Evolutionary conservation across 2,797 vertebrate species (phyloP).

Genomic region (Parambassis ranga): DNA sequence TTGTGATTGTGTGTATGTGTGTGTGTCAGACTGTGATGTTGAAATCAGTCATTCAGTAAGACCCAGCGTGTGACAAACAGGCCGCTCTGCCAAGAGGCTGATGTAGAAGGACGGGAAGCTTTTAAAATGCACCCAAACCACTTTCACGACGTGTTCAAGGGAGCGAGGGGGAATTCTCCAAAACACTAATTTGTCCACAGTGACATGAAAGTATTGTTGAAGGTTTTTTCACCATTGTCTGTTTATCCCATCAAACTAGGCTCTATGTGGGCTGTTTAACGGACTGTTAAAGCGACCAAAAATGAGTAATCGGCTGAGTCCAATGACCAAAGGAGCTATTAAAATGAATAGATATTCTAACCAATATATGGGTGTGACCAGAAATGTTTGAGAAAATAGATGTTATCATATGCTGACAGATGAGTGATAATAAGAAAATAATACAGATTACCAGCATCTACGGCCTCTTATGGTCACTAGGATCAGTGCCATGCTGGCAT

Average conservation of each 20-base stretch:
- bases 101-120: constrained; percentile 59
- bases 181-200: constrained; percentile 53
- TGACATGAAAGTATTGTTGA: constrained; percentile 52
- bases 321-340: constrained; percentile 19
- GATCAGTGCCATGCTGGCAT: too few relatives aligned
- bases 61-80: constrained; percentile 59
- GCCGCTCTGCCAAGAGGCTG: constrained; percentile 57
- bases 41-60: constrained; percentile 45
- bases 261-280: constrained; percentile 23
- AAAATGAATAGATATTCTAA: not conserved
- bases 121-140: constrained; percentile 65
- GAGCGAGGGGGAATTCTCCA: constrained; percentile 66
- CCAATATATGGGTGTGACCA: too few relatives aligned
- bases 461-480: too few relatives aligned
- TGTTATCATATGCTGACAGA: too few relatives aligned
- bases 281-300: constrained; percentile 45
- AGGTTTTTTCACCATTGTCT: constrained; percentile 57
- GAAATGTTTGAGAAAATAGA: too few relatives aligned
- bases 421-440: too few relatives aligned
- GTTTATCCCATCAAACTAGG: constrained; percentile 42
- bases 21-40: constrained; percentile 16
- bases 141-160: constrained; percentile 47
- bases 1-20: not conserved
- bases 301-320: constrained; percentile 39
- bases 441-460: too few relatives aligned